Evolutionary conservation across 2,888 invertebrate genomes (phyloP), one percentile per base, ranked within the genome.

Genomic region (Taphrorychus bicolor): DNA sequence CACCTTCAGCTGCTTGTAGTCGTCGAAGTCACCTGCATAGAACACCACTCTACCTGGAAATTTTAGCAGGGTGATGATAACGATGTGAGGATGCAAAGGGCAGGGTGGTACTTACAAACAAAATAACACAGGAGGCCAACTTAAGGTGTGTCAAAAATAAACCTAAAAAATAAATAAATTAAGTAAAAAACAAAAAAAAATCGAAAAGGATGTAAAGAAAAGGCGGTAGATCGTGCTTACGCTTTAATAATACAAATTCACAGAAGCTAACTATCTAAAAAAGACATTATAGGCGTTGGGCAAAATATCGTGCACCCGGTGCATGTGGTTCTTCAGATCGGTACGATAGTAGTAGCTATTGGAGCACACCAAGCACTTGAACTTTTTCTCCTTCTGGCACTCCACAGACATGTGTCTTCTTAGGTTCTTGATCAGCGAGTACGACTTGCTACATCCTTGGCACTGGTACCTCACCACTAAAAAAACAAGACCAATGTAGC

Each of bases 341-440:
- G 74, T 74, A 48, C 70, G 72, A 59, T 77, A 77, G 45, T 77
- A 77, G 23, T 74, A 76, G 7, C 16, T 85, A 88, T 77, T 86
- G 89, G 79, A 85, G 88, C 83, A 87, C 87, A 76, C 86, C 88
- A 83, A 87, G 90, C 85, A 88, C 89, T 78, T 85, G 87, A 82
- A 87, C 85, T 60, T 32, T 45, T 70, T 66, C 7, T 14, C 18
- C 52, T 69, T 70, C 7, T 88, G 88, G 75, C 89, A 89, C 76
- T 89, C 89, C 74, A 87, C 88, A 52, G 87, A 88, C 59, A 87
- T 83, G 78, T 92, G 92, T 75, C 90, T 86, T 77, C 88, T 85
- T 75, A 91, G 86, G 17, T 90, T 90, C 74, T 89, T 89, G 81
- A 89, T 88, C 83, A 90, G 89, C 72, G 88, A 87, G 81, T 92